Percentiles rank a stretch among this genome's conserved stretches.
phyloP scores from a whole-genome alignment of 1,140 invertebrate species.

The Aphelenchoides avenae region DNA sequence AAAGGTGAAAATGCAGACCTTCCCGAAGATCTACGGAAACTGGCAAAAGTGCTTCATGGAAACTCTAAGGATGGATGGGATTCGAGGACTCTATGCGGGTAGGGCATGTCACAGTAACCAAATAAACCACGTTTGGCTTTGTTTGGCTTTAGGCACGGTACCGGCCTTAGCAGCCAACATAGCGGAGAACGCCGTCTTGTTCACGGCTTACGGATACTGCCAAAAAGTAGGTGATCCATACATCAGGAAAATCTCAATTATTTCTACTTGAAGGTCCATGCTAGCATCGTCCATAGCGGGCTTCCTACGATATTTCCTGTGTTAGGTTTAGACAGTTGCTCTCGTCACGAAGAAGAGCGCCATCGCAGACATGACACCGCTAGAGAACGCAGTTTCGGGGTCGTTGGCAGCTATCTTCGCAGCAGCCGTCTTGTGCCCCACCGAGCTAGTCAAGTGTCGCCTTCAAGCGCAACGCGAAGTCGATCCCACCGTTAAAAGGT shows the following conservation, averaged over 20 bases:
- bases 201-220: conserved; percentile 91
- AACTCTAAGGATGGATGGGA: conserved; percentile 64
- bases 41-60: conserved; percentile 77
- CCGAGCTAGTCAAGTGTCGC: conserved; percentile 94
- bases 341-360: conserved; percentile 60
- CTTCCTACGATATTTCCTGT: background rate
- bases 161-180: conserved; percentile 90
- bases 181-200: conserved; percentile 94
- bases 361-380: conserved; percentile 70
- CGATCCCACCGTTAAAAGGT: conserved; percentile 42
- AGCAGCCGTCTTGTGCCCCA: conserved; percentile 88
- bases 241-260: too few relatives aligned
- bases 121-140: too few relatives aligned
- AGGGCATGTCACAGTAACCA: conserved; percentile 21
- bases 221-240: conserved; percentile 72
- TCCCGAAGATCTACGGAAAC: conserved; percentile 77
- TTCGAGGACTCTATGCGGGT: conserved; percentile 83
- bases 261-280: too few relatives aligned
- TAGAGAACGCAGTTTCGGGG: conserved; percentile 86
- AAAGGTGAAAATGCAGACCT: conserved; percentile 93
- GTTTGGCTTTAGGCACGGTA: conserved; percentile 67
- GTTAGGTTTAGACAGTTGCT: conserved; percentile 47
- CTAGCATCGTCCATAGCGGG: too few relatives aligned
- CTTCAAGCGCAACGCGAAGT: conserved; percentile 90
- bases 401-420: conserved; percentile 94